These are phyloP conservation scores for Trichomycterus rosablanca DNA, from an alignment of 2,113 vertebrate genomes.

Conservation along the genomic window DNA sequence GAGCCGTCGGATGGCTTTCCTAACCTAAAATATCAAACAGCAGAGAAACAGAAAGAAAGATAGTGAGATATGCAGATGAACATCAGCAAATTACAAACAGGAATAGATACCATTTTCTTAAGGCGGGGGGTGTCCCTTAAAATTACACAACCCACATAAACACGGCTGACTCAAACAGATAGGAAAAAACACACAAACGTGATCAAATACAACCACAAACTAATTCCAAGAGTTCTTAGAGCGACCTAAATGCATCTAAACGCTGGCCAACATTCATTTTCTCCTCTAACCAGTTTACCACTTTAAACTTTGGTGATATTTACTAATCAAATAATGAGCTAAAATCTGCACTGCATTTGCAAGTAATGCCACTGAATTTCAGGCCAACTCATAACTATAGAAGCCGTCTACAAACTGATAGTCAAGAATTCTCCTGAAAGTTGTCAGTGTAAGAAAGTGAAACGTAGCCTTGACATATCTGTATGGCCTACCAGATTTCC, in stretches of 20 bases:
- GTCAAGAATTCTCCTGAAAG: constrained; percentile 31
- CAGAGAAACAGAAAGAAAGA: constrained; percentile 22
- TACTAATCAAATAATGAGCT: constrained; percentile 29
- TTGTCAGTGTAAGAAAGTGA: constrained; percentile 22
- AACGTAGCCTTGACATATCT: constrained; percentile 11
- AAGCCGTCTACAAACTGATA: constrained; percentile 19
- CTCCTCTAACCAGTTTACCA: constrained; percentile 14
- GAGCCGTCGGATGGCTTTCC: constrained; percentile 38
- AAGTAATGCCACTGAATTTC: constrained; percentile 19
- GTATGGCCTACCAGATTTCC: constrained; percentile 6
- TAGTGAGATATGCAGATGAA: constrained; percentile 44
- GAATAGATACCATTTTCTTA: constrained; percentile 58
- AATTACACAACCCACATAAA: constrained; percentile 59
- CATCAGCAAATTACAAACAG: constrained; percentile 69
- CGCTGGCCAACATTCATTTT: constrained; percentile 25
- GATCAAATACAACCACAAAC: constrained; percentile 56
- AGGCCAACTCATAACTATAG: constrained; percentile 37
- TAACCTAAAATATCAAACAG: constrained; percentile 37
- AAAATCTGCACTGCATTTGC: constrained; percentile 15
- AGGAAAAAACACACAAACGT: constrained; percentile 56
- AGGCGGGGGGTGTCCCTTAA: constrained; percentile 67
- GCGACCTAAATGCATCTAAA: constrained; percentile 57
- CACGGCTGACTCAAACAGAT: constrained; percentile 56
- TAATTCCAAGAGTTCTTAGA: constrained; percentile 54
- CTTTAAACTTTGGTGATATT: constrained; percentile 38